A percentile compares a stretch with the other conserved stretches of the same genome.
phyloP scores from a whole-genome alignment of 2,888 invertebrate species.

The Exocentrus adspersus region DNA sequence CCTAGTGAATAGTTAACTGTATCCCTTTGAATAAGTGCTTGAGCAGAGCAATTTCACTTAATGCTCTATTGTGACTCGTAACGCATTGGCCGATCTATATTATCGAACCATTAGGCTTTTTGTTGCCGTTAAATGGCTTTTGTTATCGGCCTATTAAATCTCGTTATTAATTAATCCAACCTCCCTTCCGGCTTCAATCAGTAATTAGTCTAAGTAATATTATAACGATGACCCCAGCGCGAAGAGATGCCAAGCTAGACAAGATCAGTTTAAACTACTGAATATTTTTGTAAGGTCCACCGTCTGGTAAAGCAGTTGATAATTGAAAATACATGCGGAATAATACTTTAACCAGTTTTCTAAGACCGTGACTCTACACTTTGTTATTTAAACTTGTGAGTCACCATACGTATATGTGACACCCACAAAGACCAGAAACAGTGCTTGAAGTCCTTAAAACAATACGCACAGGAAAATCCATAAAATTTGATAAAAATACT shows the following conservation, averaged over 20 bases:
- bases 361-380: not conserved
- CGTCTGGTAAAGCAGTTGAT: not conserved
- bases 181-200: constrained; percentile 11
- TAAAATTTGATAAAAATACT: not conserved
- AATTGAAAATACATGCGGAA: not conserved
- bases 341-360: not conserved
- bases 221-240: constrained; percentile 2
- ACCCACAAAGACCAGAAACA: not conserved
- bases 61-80: constrained; percentile 1
- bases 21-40: no score
- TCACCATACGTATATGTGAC: not conserved
- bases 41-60: constrained; percentile 11
- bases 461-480: not conserved
- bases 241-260: no score
- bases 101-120: constrained; percentile 9
- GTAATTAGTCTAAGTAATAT: constrained; percentile 19
- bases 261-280: no score
- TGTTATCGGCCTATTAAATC: constrained; percentile 7
- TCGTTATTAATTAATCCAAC: constrained; percentile 2
- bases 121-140: constrained; percentile 6
- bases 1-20: no score
- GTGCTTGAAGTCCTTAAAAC: not conserved
- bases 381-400: not conserved
- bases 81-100: not conserved
- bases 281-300: no score